Evolutionary conservation across 2,113 vertebrate species (phyloP).

Genomic region (Empidonax traillii): DNA sequence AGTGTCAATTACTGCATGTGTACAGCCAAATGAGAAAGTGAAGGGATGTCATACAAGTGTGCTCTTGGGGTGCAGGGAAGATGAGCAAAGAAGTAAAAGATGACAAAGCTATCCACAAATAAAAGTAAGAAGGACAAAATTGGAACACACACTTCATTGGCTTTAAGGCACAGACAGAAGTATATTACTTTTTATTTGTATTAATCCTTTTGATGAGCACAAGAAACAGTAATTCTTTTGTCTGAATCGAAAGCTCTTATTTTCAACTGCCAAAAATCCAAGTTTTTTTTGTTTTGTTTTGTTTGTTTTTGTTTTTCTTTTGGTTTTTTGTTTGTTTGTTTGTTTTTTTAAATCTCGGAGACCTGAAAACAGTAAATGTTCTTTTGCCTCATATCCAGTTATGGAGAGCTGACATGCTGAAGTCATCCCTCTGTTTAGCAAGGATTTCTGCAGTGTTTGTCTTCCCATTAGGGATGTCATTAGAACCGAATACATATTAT

Average conservation of each 20-base stretch:
- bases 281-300: background rate
- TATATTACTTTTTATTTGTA: background rate
- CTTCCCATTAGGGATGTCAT: background rate
- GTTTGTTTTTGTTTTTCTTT: background rate
- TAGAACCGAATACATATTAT: background rate
- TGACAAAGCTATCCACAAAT: background rate
- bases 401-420: background rate
- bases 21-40: background rate
- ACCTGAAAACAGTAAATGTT: background rate
- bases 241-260: constrained; percentile 22
- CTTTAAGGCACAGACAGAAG: background rate
- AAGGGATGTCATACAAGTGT: background rate
- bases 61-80: background rate
- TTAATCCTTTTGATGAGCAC: background rate
- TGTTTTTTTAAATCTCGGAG: background rate
- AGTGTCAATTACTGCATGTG: background rate
- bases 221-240: constrained; percentile 38
- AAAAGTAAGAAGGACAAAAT: background rate
- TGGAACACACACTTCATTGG: background rate
- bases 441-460: background rate
- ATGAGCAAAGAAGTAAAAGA: background rate
- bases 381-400: background rate
- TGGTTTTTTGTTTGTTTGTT: no score
- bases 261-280: constrained; percentile 17
- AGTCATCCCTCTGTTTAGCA: background rate